Evolutionary conservation across 2,797 vertebrate species (phyloP), one percentile per base, ranked within the genome.

Genomic region (Coreius guichenoti): DNA sequence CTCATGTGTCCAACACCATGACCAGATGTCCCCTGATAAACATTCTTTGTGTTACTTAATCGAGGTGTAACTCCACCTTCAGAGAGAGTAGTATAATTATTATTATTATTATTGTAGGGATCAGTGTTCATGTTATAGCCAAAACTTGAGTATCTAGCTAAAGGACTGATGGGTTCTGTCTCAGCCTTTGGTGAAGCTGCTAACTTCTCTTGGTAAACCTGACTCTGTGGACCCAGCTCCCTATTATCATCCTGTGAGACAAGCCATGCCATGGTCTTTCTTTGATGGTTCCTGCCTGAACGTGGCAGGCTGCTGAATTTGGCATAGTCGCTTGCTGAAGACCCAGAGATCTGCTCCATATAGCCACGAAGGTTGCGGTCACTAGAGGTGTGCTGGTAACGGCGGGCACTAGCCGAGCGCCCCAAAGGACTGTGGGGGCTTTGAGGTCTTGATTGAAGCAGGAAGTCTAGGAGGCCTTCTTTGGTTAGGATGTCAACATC

Each of bases 261-360:
- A 14, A 94, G 92, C 96, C 97, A 97, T 75, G 95, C 93, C 1
- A 90, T 23, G 0, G 90, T 92, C 84, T 91, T 95, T 76, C 95
- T 95, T 61, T 95, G 91, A 85, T 93, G 90, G 65, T 92, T 75
- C n/a, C 95, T 93, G 65, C 96, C 92, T 26, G 95, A 90, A 76
- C 95, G 94, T 56, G 98, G 98, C 80, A 99, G 93, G 92, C 97
- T 99, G 94, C 96, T 96, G 86, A 96, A 99, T 91, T 96, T 97
- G 88, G 92, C 92, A 85, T 82, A 95, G 93, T 92, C 96, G 26
- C 0, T 61, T 75, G 51, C 92, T 51, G 92, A 93, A 0, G 90
- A 23, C 31, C 89, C 91, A 33, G 93, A 91, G 0, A 94, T 93
- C 0, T 94, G 84, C 93, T 98, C 97, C 78, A 98, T 94, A 92